Conservation (phyloP, 2,888 invertebrate genomes). For the Orgyia antiqua region DNA sequence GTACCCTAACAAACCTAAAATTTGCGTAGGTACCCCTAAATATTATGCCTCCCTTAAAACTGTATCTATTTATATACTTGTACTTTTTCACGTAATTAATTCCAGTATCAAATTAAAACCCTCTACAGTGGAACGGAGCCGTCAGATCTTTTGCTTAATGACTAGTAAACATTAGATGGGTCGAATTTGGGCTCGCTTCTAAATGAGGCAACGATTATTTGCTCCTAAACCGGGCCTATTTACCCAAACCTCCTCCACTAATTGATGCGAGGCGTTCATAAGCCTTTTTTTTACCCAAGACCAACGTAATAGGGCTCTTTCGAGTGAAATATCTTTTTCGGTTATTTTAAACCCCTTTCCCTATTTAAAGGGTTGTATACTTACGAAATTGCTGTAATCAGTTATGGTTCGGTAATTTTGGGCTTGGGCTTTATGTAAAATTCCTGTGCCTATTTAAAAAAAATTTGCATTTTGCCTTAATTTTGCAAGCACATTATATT, state of each 20-base stretch:
- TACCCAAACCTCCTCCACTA: constrained; percentile 55
- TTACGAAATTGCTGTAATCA: constrained; percentile 30
- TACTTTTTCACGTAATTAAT: constrained; percentile 13
- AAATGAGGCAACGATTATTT: constrained; percentile 66
- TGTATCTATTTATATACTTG: no score
- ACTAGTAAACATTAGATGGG: constrained; percentile 58
- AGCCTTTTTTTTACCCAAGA: constrained; percentile 55
- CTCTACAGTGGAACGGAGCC: constrained; percentile 21
- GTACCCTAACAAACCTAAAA: no score
- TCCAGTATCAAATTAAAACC: constrained; percentile 16
- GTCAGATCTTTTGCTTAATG: constrained; percentile 52
- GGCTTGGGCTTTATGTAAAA: constrained; percentile 15
- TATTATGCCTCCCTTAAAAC: no score
- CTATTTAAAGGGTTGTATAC: constrained; percentile 30
- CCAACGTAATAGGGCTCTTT: constrained; percentile 54
- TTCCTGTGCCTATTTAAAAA: constrained; percentile 22
- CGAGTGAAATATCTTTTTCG: constrained; percentile 62
- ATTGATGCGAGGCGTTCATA: constrained; percentile 52
- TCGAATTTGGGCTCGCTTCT: constrained; percentile 32
- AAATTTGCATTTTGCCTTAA: constrained; percentile 19
- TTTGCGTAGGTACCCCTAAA: no score
- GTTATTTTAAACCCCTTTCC: constrained; percentile 28
- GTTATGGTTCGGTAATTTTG: constrained; percentile 29
- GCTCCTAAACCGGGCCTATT: constrained; percentile 48
- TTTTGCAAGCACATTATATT: constrained; percentile 10